These are phyloP conservation scores for Morpho helenor DNA, from an alignment of 2,888 invertebrate species.

Conservation along the genomic window DNA sequence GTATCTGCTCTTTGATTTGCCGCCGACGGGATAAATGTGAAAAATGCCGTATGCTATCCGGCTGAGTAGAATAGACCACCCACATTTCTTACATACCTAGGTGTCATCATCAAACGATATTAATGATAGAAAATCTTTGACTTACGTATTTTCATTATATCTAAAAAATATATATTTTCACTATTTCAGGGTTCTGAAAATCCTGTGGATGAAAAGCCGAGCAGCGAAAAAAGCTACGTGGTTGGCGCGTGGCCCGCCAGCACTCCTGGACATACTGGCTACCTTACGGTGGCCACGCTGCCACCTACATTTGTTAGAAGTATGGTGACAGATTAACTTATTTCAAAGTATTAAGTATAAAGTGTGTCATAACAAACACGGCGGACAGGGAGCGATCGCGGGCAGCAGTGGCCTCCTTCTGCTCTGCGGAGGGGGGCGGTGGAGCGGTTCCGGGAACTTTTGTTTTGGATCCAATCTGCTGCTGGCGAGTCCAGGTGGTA, in stretches of 20 bases:
- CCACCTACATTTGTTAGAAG: slow-evolving; percentile 93
- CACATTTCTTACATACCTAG: too few species aligned
- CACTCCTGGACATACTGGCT: slow-evolving; percentile 92
- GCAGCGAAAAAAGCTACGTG: slow-evolving; percentile 77
- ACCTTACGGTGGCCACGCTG: slow-evolving; percentile 92
- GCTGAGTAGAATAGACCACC: too few species aligned
- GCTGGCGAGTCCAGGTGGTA: too few species aligned
- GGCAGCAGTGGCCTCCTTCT: too few species aligned
- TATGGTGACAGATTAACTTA: slow-evolving; percentile 38
- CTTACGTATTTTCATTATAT: neutral
- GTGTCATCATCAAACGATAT: too few species aligned
- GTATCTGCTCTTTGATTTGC: slow-evolving; percentile 2
- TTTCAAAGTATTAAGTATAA: neutral
- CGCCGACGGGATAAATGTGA: neutral
- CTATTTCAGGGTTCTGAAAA: slow-evolving; percentile 57
- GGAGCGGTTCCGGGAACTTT: too few species aligned
- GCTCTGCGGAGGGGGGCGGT: too few species aligned
- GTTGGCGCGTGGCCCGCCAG: slow-evolving; percentile 89
- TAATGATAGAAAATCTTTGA: too few species aligned
- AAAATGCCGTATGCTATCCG: too few species aligned
- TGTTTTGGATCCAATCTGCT: too few species aligned
- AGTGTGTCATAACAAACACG: too few species aligned
- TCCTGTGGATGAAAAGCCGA: slow-evolving; percentile 66
- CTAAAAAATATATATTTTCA: neutral
- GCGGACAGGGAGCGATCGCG: too few species aligned